Base-by-base conservation (phyloP, 2,888 invertebrate genomes). In the Timandra comae region DNA sequence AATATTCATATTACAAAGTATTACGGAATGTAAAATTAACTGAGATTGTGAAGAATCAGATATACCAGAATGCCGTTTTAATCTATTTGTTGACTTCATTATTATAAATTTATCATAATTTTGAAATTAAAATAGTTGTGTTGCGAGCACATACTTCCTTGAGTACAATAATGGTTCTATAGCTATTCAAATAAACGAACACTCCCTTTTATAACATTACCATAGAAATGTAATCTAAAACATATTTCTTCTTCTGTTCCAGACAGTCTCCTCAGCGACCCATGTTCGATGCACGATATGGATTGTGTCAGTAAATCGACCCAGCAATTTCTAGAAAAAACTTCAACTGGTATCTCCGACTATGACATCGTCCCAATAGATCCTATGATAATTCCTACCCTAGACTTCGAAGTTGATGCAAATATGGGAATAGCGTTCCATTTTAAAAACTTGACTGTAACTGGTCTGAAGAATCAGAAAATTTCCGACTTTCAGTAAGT, bases 401-500 rank as follows among this genome's bases (percentile, higher is more conserved):
- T 72, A 12, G 61, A 63, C 2, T 33, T 63, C 3, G 33, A 43
- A 6, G 47, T 63, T 0, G 53, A 56, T 11, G 49, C 64, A 7
- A 50, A 43, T 4, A 41, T 60, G 19, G 64, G 61, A 1, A 23
- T 72, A 0, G 40, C 44, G 9, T 48, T 74, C 21, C 59, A 63
- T 13, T 67, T 67, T 12, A 68, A 55, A 26, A 70, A 79, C 37
- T 29, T 78, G 4, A 68, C 46, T n/a, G 45, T 81, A 3, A 65
- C 65, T 1, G 81, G 81, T 19, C 41, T 82, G 31, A 76, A 64
- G 35, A 53, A 65, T 29, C 68, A 67, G 41, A 55, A 65, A 30
- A 63, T 80, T 33, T 61, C 63, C 0, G 63, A 71, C 20, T 75
- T 78, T 36, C 55, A 63, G 80, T 79, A 56, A 70, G 76, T 61